Conservation (phyloP, 2,113 vertebrate genomes). For the Menura novaehollandiae region DNA sequence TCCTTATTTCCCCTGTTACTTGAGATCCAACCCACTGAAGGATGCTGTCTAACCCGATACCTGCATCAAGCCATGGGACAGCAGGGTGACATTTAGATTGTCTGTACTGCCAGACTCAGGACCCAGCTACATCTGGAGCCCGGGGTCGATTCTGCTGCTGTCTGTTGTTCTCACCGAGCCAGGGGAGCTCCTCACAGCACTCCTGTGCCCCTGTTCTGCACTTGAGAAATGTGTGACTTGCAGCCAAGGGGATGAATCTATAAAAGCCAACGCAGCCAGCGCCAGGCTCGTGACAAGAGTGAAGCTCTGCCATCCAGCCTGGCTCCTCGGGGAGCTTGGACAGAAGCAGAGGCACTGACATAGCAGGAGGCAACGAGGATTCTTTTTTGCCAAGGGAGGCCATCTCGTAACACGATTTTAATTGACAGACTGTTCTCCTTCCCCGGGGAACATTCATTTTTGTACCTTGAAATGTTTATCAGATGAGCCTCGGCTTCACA, state of each 20-base stretch:
- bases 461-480: conserved; percentile 63
- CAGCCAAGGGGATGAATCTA: not conserved
- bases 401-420: not conserved
- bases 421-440: conserved; percentile 22
- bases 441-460: conserved; percentile 20
- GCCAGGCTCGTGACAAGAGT: not conserved
- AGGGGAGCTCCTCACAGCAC: not conserved
- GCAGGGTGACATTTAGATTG: conserved; percentile 3
- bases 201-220: not conserved
- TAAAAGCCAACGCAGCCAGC: not conserved
- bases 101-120: not conserved
- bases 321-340: not conserved
- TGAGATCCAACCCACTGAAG: not conserved
- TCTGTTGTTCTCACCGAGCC: not conserved
- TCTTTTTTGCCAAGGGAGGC: not conserved
- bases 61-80: not conserved
- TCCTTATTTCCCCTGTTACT: not conserved
- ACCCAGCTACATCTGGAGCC: not conserved
- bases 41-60: not conserved
- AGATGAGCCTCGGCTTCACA: conserved; percentile 18
- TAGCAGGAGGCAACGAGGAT: not conserved
- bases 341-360: not conserved
- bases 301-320: not conserved
- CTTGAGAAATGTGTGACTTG: not conserved
- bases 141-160: not conserved